Base-by-base conservation (phyloP, 2,113 vertebrate genomes). In the Romanogobio albipinnatus region DNA sequence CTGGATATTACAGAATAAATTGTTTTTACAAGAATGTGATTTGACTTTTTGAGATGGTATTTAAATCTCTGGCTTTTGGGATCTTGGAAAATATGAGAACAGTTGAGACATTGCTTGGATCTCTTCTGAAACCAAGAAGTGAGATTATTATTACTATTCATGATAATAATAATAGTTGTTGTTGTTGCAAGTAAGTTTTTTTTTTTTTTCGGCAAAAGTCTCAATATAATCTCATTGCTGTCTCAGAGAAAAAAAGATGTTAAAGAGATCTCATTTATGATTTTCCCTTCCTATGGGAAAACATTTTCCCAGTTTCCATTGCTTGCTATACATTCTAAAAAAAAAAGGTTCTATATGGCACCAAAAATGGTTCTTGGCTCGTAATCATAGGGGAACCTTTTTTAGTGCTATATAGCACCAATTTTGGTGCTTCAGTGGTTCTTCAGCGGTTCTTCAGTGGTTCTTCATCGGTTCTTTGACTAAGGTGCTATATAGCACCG, bases 231-330 rank as follows among this genome's bases (percentile, higher is more conserved):
- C 1, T 47, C 22, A 29, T 49, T 66, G 47, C 9, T 9, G 26
- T 53, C 79, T 36, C 2, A 3, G 10, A 51, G 15, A 66, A 56
- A 14, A 17, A 49, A 13, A 29, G 1, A 26, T 62, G 26, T 45
- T 22, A 29, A 47, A 49, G 10, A 33, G 43, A 68, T 51, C 43
- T 66, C 45, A 68, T 68, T 33, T 33, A 22, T 53, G 62, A 36
- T 68, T 36, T 19, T 36, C 13, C 2, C 17, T 81, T 68, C 62
- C 17, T 81, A 5, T 9, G 10, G 26, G 62, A 36, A 68, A 81
- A 53, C 29, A 9, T 64, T 24, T 82, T 82, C 10, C 45, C 49
- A 53, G 64, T 36, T 82, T 56, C 49, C 22, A 58, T 82, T 82
- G 47, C 79, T 71, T 19, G 71, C 24, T 70, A 26, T 68, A n/a